Evolutionary conservation across 2,888 invertebrate genomes (phyloP).

Genomic region (Bellardia pandia): DNA sequence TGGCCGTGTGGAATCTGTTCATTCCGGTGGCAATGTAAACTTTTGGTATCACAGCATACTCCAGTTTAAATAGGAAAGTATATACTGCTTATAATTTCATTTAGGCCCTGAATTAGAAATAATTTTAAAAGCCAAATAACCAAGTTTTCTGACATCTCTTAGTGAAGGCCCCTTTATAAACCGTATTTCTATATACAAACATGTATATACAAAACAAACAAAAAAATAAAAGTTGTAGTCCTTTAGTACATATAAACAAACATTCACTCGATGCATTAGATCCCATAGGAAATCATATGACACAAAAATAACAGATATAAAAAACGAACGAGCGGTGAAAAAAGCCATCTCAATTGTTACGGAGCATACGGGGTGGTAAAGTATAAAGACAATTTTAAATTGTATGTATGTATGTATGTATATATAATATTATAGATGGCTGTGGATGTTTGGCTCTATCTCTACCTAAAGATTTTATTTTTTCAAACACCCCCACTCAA

Average conservation of each 20-base stretch:
- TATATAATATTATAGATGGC: background rate
- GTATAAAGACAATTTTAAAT: constrained; percentile 20
- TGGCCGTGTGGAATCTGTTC: too few relatives aligned
- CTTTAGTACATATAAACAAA: background rate
- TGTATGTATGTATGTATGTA: background rate
- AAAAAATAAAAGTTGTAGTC: background rate
- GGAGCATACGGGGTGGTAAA: constrained; percentile 36
- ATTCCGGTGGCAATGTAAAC: too few relatives aligned
- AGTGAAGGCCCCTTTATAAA: background rate
- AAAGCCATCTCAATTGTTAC: constrained; percentile 25
- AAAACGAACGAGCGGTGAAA: background rate
- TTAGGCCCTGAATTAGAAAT: too few relatives aligned
- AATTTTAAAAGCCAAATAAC: too few relatives aligned
- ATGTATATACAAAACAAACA: background rate
- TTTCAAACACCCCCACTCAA: background rate
- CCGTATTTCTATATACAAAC: background rate
- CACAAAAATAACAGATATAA: constrained; percentile 31
- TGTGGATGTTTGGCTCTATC: background rate
- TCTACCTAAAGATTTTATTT: background rate
- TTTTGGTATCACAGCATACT: too few relatives aligned
- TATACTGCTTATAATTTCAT: too few relatives aligned
- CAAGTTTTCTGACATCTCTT: background rate
- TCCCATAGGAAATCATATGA: constrained; percentile 66
- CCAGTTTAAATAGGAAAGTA: too few relatives aligned
- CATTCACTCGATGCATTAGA: background rate